These are phyloP conservation scores for Chalcosyrphus nemorum DNA, from an alignment of 2,888 invertebrate species.

Conservation along the genomic window DNA sequence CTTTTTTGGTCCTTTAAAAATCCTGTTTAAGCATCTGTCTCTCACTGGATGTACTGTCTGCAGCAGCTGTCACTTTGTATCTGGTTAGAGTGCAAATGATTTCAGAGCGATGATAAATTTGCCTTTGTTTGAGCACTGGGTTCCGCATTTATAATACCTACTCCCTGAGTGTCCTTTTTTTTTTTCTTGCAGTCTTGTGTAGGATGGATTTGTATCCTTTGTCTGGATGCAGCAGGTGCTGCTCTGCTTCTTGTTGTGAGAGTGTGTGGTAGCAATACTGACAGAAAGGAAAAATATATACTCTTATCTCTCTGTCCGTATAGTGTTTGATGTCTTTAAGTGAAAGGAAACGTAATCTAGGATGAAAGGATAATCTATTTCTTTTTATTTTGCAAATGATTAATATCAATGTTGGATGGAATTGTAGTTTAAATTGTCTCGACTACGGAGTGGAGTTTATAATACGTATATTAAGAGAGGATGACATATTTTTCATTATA, in stretches of 20 bases:
- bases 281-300: constrained; percentile 4
- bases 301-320: neutral
- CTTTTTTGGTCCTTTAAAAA: neutral
- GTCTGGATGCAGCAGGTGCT: constrained; percentile 46
- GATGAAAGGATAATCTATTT: constrained; percentile 36
- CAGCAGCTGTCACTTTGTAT: constrained; percentile 59
- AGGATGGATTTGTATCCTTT: constrained; percentile 40
- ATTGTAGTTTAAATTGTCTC: constrained; percentile 5
- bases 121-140: constrained; percentile 39
- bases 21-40: constrained; percentile 64
- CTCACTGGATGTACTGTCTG: constrained; percentile 17
- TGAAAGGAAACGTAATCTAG: constrained; percentile 30
- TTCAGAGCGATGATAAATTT: constrained; percentile 48
- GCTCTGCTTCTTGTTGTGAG: neutral
- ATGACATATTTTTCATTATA: neutral
- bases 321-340: constrained; percentile 18
- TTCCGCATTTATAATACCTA: constrained; percentile 41
- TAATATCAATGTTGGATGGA: constrained; percentile 28
- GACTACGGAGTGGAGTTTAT: constrained; percentile 1
- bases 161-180: constrained; percentile 42
- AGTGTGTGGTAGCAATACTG: neutral
- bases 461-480: neutral
- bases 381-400: constrained; percentile 21
- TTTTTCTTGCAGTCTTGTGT: neutral
- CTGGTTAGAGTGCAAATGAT: constrained; percentile 25